Evolutionary conservation across 1,140 invertebrate genomes (phyloP), one percentile per base, ranked within the genome.

Genomic region (Dendroctonus valens): DNA sequence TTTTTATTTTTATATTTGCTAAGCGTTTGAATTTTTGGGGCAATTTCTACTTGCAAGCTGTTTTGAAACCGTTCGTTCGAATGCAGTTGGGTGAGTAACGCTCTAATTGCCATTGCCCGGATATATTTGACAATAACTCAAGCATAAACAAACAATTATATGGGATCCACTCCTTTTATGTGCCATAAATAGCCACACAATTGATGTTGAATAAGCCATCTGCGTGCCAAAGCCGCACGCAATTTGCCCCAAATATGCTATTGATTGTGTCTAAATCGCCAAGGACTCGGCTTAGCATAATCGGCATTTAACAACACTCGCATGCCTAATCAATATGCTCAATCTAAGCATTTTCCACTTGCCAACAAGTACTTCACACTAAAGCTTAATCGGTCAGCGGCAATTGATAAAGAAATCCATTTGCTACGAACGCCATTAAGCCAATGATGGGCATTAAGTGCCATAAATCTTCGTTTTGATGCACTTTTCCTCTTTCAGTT

Each of bases 51-150:
- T 26, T 26, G 26, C 26, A 26, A 26, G 26, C 26, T 26, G 26
- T 26, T 26, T 26, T 26, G 26, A 26, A 26, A 26, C 26, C 26
- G 26, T 26, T 26, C 26, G 26, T 26, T 26, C 26, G 9, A 52
- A 52, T 52, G 50, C 50, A 52, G 9, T 7, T 52, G n/a, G 12
- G 38, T 37, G 44, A 9, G 50, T 26, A 15, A 26, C 50, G 15
- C 50, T n/a, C 50, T 52, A 52, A 52, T 52, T 52, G 50, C 50
- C 50, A 52, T 52, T 12, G 15, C 37, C 50, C 50, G 50, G 50
- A 52, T 52, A 52, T 26, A n/a, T 52, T 52, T 52, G 50, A 52
- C 12, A 15, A 26, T 52, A 52, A 52, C 12, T 52, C 50, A 26
- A 9, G 9, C 50, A 52, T 52, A 52, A 52, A 52, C 50, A 52